Percentiles rank a stretch among this genome's conserved stretches.
Conservation (phyloP, 2,888 invertebrate species). For the Pheosia gnoma region DNA sequence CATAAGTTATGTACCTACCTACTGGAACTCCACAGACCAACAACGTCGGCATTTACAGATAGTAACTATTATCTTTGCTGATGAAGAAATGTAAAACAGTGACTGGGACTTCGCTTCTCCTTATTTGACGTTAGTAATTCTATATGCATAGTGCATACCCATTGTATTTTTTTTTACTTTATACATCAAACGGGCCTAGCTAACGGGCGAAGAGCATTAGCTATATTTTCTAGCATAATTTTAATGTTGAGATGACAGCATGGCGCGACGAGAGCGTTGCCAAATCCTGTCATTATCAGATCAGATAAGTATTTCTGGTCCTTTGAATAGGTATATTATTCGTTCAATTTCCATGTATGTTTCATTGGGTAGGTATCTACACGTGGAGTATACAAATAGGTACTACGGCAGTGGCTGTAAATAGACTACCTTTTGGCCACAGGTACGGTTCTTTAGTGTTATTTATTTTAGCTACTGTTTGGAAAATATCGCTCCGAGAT, state of each 20-base stretch:
- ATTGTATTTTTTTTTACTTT: too few relatives aligned
- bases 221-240: not conserved
- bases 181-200: too few relatives aligned
- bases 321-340: not conserved
- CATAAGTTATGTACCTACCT: not conserved
- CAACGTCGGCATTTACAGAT: not conserved
- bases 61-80: too few relatives aligned
- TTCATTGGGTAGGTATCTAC: too few relatives aligned
- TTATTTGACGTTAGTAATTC: not conserved
- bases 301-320: not conserved
- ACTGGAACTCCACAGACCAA: not conserved
- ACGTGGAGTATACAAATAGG: not conserved
- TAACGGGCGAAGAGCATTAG: not conserved
- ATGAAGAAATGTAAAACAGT: too few relatives aligned
- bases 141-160: not conserved
- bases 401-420: slow-evolving; percentile 10
- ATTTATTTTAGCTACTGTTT: slow-evolving; percentile 45
- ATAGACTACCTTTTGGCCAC: slow-evolving; percentile 18
- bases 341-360: not conserved
- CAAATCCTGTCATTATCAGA: not conserved
- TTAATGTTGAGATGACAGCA: too few relatives aligned
- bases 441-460: slow-evolving; percentile 22
- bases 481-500: slow-evolving; percentile 32
- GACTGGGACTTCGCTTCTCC: not conserved
- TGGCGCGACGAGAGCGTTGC: not conserved